These are phyloP conservation scores for Platycercus adscitus DNA, from an alignment of 2,113 vertebrate genomes.

Conservation along the genomic window DNA sequence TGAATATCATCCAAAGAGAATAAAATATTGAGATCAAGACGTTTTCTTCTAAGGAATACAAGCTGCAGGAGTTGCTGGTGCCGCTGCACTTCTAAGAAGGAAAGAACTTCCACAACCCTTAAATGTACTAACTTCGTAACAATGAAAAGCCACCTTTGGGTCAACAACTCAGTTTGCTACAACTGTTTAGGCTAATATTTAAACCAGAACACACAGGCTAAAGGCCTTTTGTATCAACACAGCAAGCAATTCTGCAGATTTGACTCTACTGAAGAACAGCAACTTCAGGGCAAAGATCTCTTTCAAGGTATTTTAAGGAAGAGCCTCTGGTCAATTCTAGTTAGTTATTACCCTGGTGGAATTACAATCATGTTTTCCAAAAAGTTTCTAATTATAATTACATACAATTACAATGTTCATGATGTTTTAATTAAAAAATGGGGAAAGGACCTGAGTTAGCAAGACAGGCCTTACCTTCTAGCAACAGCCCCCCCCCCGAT, in stretches of 20 bases:
- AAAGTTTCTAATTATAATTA: neutral
- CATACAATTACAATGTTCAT: neutral
- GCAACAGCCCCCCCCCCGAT: neutral
- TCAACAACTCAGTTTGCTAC: neutral
- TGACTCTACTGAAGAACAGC: neutral
- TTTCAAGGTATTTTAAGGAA: neutral
- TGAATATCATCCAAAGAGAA: neutral
- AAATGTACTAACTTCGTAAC: neutral
- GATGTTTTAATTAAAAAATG: neutral
- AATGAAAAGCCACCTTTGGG: constrained; percentile 19
- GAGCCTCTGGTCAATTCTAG: neutral
- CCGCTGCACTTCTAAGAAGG: neutral
- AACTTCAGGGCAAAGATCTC: neutral
- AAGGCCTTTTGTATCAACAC: neutral
- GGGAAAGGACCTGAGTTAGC: constrained; percentile 2
- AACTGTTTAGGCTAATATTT: constrained; percentile 11
- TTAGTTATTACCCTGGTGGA: neutral
- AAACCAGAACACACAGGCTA: neutral
- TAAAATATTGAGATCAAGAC: neutral
- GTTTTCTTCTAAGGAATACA: neutral
- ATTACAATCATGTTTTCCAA: neutral
- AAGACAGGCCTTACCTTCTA: neutral
- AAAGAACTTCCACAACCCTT: neutral
- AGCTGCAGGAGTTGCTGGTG: neutral
- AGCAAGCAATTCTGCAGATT: neutral